phyloP scores from a whole-genome alignment of 2,797 vertebrate genomes.

The Pelobates cultripes region DNA sequence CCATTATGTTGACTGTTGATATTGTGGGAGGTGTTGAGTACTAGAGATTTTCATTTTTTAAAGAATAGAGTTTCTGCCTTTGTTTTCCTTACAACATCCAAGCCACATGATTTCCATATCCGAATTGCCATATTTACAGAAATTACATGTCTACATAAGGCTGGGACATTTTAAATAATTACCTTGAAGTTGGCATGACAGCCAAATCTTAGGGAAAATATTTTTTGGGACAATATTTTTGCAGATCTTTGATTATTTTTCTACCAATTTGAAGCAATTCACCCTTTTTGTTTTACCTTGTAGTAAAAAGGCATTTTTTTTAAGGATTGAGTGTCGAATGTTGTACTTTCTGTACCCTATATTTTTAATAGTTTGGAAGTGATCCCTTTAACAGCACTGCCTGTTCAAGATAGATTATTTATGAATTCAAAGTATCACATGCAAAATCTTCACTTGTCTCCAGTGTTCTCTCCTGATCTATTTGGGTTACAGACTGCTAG shows the following conservation, averaged over 20 bases:
- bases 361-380: conserved; percentile 6
- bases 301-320: too few species aligned
- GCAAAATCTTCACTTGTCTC: conserved; percentile 30
- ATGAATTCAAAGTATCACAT: conserved; percentile 52
- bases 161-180: conserved; percentile 35
- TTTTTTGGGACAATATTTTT: background rate
- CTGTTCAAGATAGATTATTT: conserved; percentile 19
- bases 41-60: conserved; percentile 11
- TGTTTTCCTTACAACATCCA: conserved; percentile 36
- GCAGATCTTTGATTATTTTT: too few species aligned
- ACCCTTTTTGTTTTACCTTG: too few species aligned
- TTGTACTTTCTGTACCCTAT: too few species aligned
- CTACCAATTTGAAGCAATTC: too few species aligned
- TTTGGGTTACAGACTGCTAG: conserved; percentile 58
- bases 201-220: conserved; percentile 9
- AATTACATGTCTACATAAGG: conserved; percentile 43
- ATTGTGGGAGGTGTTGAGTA: conserved; percentile 31
- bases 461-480: conserved; percentile 33
- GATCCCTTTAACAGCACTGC: conserved; percentile 27
- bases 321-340: too few species aligned
- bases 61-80: conserved; percentile 25
- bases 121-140: conserved; percentile 40
- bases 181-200: conserved; percentile 26
- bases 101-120: conserved; percentile 41
- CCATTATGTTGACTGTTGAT: conserved; percentile 33